Base-by-base conservation (phyloP, 2,888 invertebrate genomes). In the Tholera decimalis region DNA sequence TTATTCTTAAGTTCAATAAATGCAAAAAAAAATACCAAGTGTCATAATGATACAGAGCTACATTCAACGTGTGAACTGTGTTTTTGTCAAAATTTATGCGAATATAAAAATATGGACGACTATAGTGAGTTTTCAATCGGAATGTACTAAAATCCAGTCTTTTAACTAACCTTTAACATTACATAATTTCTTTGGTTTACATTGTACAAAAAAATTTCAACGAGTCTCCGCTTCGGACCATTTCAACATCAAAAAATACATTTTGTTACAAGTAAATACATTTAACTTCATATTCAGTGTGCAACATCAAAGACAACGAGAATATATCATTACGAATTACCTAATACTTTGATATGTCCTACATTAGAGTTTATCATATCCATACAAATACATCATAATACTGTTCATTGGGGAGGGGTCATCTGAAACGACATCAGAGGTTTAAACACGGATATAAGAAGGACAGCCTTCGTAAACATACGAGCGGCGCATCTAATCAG, bases 201-300 rank as follows among this genome's bases (percentile, higher is more conserved):
- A 77, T 71, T 72, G 68, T 82, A 82, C 80, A 82, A 76, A 75
- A 66, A 66, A 74, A 37, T 65, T 68, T 76, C 68, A 82, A 83
- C 74, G 77, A 75, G 66, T 70, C 64, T 61, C 60, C 66, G 81
- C 66, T 74, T 78, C 84, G 83, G 83, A 84, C 84, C 83, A 80
- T 78, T 78, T 82, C 82, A 83, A 88, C 88, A 86, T 89, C 80
- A 88, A 88, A 87, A 68, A 86, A 88, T 89, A 88, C 88, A 86
- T 54, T 76, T 71, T 28, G 71, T 77, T 83, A 79, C 65, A 84
- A 77, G 77, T 71, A 74, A 78, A 83, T 79, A 82, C 74, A 79
- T 68, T 72, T 81, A 77, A 84, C 77, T 68, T 63, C 49, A 65
- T 55, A 73, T 79, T 80, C 73, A 84, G 81, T 80, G 75, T 78